Evolutionary conservation across 2,888 invertebrate species (phyloP).

Genomic region (Trimorus sp.): DNA sequence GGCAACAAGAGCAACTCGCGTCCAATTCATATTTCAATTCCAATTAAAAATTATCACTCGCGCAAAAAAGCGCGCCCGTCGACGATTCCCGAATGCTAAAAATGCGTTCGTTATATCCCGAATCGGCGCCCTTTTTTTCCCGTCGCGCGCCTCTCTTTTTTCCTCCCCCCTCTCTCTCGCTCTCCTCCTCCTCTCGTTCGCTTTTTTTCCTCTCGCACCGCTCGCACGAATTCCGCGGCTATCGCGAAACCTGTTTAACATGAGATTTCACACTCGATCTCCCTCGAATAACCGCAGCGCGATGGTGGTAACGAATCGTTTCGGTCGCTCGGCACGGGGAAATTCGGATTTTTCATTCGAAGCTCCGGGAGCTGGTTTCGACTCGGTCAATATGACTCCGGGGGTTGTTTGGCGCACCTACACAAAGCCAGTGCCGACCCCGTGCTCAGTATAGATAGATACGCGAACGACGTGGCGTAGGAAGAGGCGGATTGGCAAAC

Average conservation of each 20-base stretch:
- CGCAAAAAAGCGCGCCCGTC: conserved; percentile 29
- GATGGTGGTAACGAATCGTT: conserved; percentile 66
- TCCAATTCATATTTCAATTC: conserved; percentile 51
- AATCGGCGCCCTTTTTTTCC: conserved; percentile 5
- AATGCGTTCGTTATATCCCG: conserved; percentile 51
- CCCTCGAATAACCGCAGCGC: conserved; percentile 65
- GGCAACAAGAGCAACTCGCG: conserved; percentile 6
- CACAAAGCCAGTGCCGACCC: conserved; percentile 60
- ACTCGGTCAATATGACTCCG: conserved; percentile 76
- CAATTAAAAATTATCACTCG: conserved; percentile 51
- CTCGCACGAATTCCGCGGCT: conserved; percentile 63
- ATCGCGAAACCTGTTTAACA: conserved; percentile 65
- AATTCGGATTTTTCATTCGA: conserved; percentile 70
- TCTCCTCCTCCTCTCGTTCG: conserved; percentile 1
- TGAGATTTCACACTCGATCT: conserved; percentile 67
- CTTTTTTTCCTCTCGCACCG: conserved; percentile 14
- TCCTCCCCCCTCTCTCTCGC: conserved; percentile 13
- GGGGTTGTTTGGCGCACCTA: conserved; percentile 77
- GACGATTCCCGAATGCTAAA: conserved; percentile 46
- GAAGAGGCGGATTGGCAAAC: conserved; percentile 79
- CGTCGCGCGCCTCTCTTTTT: neutral
- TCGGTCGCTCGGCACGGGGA: conserved; percentile 57
- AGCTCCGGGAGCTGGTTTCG: conserved; percentile 66
- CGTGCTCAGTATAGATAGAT: conserved; percentile 64
- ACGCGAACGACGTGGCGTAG: conserved; percentile 67